Evolutionary conservation across 2,797 vertebrate species (phyloP).

Genomic region (Epinephelus awoara): DNA sequence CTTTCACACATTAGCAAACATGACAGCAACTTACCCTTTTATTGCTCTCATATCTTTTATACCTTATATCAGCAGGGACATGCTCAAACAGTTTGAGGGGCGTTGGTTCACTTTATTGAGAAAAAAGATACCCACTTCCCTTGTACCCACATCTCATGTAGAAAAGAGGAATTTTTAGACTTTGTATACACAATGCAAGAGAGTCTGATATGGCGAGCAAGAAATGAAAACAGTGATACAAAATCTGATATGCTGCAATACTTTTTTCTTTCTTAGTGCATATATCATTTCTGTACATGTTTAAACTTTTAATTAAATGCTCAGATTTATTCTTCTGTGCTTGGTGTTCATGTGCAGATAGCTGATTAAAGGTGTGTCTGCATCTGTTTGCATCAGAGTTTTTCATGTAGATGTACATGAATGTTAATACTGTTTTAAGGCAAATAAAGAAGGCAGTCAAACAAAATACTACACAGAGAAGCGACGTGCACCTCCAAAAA

Average conservation of each 20-base stretch:
- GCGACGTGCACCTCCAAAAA: no score
- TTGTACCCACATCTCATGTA: not conserved
- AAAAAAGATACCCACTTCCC: not conserved
- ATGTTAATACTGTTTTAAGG: not conserved
- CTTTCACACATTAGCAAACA: constrained; percentile 48
- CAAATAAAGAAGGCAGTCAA: not conserved
- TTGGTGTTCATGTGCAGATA: no score
- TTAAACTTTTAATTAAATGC: no score
- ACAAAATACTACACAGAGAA: not conserved
- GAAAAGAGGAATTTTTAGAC: not conserved
- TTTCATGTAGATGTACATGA: not conserved
- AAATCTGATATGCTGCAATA: not conserved
- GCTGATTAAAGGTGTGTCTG: no score
- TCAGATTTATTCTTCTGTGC: no score
- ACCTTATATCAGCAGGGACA: constrained; percentile 34
- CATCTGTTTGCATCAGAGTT: not conserved
- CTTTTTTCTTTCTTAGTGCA: not conserved
- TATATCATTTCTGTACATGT: not conserved
- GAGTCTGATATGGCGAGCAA: not conserved
- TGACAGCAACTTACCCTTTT: constrained; percentile 39
- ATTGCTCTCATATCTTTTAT: constrained; percentile 25
- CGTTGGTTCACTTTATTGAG: constrained; percentile 16
- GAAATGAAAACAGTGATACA: not conserved
- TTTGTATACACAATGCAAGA: not conserved
- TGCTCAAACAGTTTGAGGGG: constrained; percentile 23